Conservation (phyloP, 92 coral and sea anemone genomes). For the Porites divaricata region DNA sequence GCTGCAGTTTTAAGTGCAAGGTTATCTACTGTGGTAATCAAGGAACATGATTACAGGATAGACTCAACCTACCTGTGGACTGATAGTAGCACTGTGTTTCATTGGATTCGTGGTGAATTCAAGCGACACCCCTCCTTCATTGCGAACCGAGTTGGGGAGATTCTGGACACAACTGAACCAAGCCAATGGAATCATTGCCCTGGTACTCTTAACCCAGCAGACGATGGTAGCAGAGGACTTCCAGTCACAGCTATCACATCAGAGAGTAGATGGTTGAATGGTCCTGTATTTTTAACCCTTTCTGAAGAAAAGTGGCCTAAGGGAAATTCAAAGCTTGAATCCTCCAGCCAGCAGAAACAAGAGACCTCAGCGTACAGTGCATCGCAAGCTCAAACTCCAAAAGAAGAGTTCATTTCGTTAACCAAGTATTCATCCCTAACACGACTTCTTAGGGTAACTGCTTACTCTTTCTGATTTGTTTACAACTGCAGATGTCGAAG, state of each 20-base stretch:
- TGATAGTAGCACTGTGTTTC: slow-evolving; percentile 60
- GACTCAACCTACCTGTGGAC: slow-evolving; percentile 34
- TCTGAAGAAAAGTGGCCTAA: too few relatives aligned
- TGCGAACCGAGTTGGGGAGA: slow-evolving; percentile 29
- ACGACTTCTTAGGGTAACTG: slow-evolving; percentile 23
- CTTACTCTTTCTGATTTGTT: slow-evolving; percentile 21
- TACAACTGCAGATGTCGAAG: slow-evolving; percentile 20
- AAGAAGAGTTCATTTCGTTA: slow-evolving; percentile 2
- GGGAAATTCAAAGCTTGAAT: slow-evolving; percentile 29
- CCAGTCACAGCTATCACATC: too few relatives aligned
- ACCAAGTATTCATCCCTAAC: slow-evolving; percentile 40
- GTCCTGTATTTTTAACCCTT: too few relatives aligned
- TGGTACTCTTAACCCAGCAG: too few relatives aligned
- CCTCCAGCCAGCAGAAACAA: neutral
- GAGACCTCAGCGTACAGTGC: too few relatives aligned
- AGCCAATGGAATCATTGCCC: slow-evolving; percentile 42
- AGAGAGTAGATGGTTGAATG: too few relatives aligned
- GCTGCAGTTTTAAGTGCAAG: too few relatives aligned
- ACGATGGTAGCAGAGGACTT: too few relatives aligned
- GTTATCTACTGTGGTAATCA: too few relatives aligned
- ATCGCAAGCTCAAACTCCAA: neutral
- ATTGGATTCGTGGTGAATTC: slow-evolving; percentile 40
- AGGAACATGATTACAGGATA: slow-evolving; percentile 48
- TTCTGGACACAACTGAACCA: slow-evolving; percentile 27
- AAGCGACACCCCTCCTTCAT: slow-evolving; percentile 44